These are phyloP conservation scores for Notolabrus celidotus DNA, from an alignment of 2,797 vertebrate species.

Conservation along the genomic window DNA sequence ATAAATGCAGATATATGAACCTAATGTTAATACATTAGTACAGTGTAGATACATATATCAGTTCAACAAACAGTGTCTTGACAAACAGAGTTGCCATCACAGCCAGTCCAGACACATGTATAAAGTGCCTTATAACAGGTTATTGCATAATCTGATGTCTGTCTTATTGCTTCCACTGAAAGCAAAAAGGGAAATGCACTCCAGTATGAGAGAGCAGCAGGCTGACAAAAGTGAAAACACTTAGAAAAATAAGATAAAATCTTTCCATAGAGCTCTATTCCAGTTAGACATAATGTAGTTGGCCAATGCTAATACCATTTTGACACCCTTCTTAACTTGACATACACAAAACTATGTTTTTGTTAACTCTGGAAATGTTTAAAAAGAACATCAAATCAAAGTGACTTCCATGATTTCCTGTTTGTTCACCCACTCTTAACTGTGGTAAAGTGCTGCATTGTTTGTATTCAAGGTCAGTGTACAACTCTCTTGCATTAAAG, in stretches of 20 bases:
- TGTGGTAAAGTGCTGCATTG: conserved; percentile 67
- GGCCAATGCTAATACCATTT: conserved; percentile 21
- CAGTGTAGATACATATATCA: conserved; percentile 51
- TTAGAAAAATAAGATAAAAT: conserved; percentile 46
- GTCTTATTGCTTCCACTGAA: conserved; percentile 79
- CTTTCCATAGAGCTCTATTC: conserved; percentile 37
- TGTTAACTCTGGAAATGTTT: background rate
- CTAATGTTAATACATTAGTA: conserved; percentile 52
- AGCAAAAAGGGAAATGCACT: conserved; percentile 70
- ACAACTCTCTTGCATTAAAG: conserved; percentile 42
- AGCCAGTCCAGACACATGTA: conserved; percentile 65
- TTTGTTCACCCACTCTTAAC: conserved; percentile 47
- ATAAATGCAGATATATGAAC: conserved; percentile 42
- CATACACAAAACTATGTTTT: conserved; percentile 1
- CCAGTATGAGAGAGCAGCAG: conserved; percentile 51
- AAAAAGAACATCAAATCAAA: conserved; percentile 24
- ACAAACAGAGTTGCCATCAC: conserved; percentile 53
- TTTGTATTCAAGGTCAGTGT: conserved; percentile 44
- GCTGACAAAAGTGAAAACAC: conserved; percentile 39
- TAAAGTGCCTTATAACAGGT: conserved; percentile 78
- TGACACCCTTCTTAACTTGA: conserved; percentile 31
- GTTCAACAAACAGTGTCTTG: conserved; percentile 57
- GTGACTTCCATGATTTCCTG: conserved; percentile 17
- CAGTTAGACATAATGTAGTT: conserved; percentile 16
- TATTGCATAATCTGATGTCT: conserved; percentile 78